Conservation (phyloP, 1,140 invertebrate species). For the Drosophila triauraria region DNA sequence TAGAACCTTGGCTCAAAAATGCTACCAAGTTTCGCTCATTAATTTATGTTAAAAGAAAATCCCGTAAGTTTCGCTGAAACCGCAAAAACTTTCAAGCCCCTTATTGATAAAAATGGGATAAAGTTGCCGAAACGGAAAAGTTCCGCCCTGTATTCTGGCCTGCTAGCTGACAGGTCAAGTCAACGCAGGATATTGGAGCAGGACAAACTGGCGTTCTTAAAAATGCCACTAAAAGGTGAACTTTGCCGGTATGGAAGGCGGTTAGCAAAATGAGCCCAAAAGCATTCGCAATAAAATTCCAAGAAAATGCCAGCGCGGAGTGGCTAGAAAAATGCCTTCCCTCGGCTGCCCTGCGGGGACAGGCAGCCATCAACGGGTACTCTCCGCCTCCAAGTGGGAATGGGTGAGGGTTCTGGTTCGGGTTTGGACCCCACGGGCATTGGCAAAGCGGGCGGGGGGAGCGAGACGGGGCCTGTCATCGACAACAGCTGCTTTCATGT, state of each 20-base stretch:
- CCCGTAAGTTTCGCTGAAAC: not conserved
- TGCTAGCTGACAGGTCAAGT: conserved; percentile 26
- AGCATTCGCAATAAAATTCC: conserved; percentile 41
- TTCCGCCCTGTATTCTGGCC: not conserved
- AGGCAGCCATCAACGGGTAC: conserved; percentile 22
- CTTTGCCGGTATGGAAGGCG: conserved; percentile 19
- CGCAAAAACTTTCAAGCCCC: conserved; percentile 33
- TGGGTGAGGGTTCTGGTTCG: not conserved
- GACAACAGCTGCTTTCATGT: conserved; percentile 70
- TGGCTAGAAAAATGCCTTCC: conserved; percentile 40
- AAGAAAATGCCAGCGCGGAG: conserved; percentile 31
- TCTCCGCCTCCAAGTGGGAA: not conserved
- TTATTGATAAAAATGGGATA: conserved; percentile 49
- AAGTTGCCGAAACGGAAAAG: conserved; percentile 36
- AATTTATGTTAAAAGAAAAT: conserved; percentile 31
- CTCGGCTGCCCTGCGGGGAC: conserved; percentile 33
- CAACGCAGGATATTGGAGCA: conserved; percentile 23
- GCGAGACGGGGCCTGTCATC: conserved; percentile 43
- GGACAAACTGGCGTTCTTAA: conserved; percentile 16
- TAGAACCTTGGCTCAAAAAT: conserved; percentile 12
- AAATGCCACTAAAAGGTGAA: conserved; percentile 45
- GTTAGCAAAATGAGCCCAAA: conserved; percentile 42
- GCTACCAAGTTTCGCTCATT: conserved; percentile 31
- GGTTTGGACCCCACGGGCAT: conserved; percentile 16
- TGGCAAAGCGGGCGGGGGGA: conserved; percentile 4